phyloP scores from a whole-genome alignment of 2,113 vertebrate genomes.

The Sinocyclocheilus anophthalmus region DNA sequence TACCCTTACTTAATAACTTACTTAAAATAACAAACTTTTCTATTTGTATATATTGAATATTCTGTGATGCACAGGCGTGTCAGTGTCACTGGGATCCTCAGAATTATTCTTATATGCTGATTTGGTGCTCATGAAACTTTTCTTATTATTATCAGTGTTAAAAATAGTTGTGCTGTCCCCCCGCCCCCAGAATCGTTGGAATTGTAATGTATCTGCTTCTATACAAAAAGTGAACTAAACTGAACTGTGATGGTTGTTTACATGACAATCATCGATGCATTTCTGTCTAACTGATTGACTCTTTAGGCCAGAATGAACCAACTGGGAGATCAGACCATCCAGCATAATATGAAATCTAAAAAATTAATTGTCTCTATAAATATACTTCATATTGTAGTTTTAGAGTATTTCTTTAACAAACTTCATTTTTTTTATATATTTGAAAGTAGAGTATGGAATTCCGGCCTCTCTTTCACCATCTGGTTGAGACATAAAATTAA shows the following conservation, averaged over 20 bases:
- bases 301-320: background rate
- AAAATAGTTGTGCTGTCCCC: background rate
- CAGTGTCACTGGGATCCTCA: background rate
- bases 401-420: background rate
- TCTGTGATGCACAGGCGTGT: background rate
- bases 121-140: background rate
- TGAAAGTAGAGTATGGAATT: background rate
- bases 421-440: background rate
- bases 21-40: too few species aligned
- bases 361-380: background rate
- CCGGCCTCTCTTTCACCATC: background rate
- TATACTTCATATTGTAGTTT: background rate
- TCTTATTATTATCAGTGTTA: background rate
- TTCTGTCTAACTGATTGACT: background rate
- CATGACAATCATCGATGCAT: background rate
- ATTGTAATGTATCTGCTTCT: background rate
- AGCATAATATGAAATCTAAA: background rate
- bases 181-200: background rate
- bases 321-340: background rate
- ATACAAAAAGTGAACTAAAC: background rate
- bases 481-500: background rate
- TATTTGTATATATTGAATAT: background rate
- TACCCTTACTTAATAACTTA: too few species aligned
- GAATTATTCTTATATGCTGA: background rate
- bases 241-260: background rate